A percentile compares a stretch with the other conserved stretches of the same genome.
phyloP scores from a whole-genome alignment of 2,888 invertebrate species.

The Xylota sylvarum region DNA sequence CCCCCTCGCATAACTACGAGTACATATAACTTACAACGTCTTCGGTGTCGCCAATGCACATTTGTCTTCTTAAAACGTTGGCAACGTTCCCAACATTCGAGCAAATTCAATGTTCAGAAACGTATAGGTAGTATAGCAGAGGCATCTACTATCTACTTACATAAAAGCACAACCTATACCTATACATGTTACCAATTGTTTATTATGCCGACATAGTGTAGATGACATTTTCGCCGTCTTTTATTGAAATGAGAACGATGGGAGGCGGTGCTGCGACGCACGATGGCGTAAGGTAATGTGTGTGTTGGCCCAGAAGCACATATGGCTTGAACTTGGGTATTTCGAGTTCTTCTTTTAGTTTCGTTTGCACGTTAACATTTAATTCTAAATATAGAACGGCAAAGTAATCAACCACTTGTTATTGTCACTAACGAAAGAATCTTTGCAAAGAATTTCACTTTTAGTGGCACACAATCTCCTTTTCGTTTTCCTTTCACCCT shows the following conservation, averaged over 20 bases:
- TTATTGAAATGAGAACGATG: slow-evolving; percentile 3
- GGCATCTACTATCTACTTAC: slow-evolving; percentile 14
- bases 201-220: slow-evolving; percentile 31
- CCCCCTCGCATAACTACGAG: neutral
- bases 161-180: slow-evolving; percentile 3
- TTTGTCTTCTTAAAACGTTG: slow-evolving; percentile 30
- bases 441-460: slow-evolving; percentile 33
- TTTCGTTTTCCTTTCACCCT: neutral
- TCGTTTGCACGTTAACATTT: slow-evolving; percentile 27
- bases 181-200: slow-evolving; percentile 28
- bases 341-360: slow-evolving; percentile 23
- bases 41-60: slow-evolving; percentile 32
- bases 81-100: slow-evolving; percentile 45
- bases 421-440: slow-evolving; percentile 50
- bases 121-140: too few relatives aligned
- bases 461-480: slow-evolving; percentile 2
- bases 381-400: slow-evolving; percentile 54
- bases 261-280: too few relatives aligned
- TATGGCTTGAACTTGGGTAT: slow-evolving; percentile 57
- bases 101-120: neutral
- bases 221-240: slow-evolving; percentile 20
- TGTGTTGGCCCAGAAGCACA: slow-evolving; percentile 38
- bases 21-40: slow-evolving; percentile 5
- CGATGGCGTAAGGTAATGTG: slow-evolving; percentile 16
- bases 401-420: slow-evolving; percentile 64